phyloP scores from a whole-genome alignment of 2,797 vertebrate genomes.

The Neomorphus geoffroyi region DNA sequence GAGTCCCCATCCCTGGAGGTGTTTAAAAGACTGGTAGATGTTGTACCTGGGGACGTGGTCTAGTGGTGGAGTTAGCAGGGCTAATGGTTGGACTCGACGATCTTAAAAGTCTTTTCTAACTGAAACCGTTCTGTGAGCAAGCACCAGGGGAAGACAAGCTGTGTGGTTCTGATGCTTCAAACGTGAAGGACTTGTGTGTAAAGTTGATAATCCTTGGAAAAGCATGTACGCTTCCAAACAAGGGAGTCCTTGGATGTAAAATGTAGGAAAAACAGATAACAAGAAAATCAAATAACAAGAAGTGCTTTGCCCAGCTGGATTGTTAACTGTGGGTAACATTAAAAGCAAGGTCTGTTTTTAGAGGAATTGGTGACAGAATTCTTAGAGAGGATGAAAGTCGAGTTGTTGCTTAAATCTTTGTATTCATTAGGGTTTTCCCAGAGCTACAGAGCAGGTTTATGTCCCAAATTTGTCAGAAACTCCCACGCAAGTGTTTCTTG shows the following conservation, averaged over 20 bases:
- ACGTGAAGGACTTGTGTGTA: fast-evolving
- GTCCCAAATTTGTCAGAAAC: not conserved
- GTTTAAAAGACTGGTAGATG: no score
- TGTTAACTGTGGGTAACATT: no score
- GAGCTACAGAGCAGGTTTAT: not conserved
- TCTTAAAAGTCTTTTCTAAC: no score
- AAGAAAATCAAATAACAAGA: not conserved
- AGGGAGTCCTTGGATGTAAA: fast-evolving
- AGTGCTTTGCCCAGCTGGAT: not conserved
- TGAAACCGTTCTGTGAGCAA: no score
- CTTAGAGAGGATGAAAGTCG: no score
- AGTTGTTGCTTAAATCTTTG: not conserved
- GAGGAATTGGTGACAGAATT: no score
- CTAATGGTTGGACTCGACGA: no score
- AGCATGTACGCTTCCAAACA: not conserved
- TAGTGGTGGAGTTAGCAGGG: no score
- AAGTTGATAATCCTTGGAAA: not conserved
- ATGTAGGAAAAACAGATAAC: not conserved
- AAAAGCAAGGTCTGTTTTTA: no score
- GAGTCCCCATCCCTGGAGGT: no score
- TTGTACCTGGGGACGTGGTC: no score
- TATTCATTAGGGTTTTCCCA: not conserved
- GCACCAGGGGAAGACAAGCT: not conserved
- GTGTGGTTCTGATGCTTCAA: not conserved
- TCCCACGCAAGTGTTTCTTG: not conserved